phyloP scores from a whole-genome alignment of 2,113 vertebrate species.

The Leptodactylus fuscus region DNA sequence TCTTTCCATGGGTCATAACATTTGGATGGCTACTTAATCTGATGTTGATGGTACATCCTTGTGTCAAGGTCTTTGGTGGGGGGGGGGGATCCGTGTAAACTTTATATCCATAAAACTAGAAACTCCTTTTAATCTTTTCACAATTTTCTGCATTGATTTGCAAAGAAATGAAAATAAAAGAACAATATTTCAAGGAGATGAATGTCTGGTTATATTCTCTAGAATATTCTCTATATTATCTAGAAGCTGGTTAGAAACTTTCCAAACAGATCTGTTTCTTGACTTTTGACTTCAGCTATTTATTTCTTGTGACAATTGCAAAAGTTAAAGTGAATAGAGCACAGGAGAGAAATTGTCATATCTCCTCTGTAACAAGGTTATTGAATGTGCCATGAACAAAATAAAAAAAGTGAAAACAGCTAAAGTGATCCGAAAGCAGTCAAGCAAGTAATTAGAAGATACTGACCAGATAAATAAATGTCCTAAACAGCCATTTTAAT shows the following conservation, averaged over 20 bases:
- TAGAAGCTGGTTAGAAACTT: neutral
- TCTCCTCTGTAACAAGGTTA: constrained; percentile 53
- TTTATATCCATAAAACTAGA: neutral
- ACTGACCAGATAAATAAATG: constrained; percentile 51
- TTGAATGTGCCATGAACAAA: constrained; percentile 55
- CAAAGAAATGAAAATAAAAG: neutral
- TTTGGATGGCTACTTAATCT: too few relatives aligned
- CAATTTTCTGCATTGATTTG: neutral
- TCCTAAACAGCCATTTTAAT: constrained; percentile 40
- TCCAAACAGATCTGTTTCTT: constrained; percentile 10
- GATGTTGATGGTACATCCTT: neutral
- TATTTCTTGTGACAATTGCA: constrained; percentile 40
- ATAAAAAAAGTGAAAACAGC: constrained; percentile 43
- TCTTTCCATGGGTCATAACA: neutral
- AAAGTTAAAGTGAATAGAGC: constrained; percentile 25
- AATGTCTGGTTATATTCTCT: neutral
- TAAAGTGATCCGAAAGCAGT: constrained; percentile 36
- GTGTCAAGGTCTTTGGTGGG: neutral
- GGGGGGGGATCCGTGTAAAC: neutral
- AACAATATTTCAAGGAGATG: neutral
- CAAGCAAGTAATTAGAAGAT: constrained; percentile 54
- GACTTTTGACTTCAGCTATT: constrained; percentile 31
- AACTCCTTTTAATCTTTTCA: neutral
- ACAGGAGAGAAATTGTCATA: constrained; percentile 46
- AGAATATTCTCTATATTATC: neutral